Percentiles rank a stretch among this genome's conserved stretches.
phyloP scores from a whole-genome alignment of 2,797 vertebrate species.

The Heteromormyrus szaboi region DNA sequence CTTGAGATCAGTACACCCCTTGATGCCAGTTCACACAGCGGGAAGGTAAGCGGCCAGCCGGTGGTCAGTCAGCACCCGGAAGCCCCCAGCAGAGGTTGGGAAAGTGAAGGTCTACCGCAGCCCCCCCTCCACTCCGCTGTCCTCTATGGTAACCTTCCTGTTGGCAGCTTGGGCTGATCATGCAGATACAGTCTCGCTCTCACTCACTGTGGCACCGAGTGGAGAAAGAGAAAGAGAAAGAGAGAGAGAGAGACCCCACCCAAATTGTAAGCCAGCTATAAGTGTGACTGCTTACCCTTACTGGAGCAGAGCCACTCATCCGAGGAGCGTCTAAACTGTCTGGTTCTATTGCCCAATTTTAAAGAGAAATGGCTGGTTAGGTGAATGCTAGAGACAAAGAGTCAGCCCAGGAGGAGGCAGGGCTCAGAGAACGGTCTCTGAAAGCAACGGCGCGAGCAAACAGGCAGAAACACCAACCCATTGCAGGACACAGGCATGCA shows the following conservation, averaged over 20 bases:
- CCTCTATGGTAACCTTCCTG: conserved; percentile 7
- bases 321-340: neutral
- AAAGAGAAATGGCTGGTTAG: neutral
- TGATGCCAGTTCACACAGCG: neutral
- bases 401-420: neutral
- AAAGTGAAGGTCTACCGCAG: neutral
- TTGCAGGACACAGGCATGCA: neutral
- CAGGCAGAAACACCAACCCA: neutral
- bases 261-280: conserved; percentile 46
- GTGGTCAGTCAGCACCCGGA: neutral
- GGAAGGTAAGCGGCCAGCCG: neutral
- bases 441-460: neutral
- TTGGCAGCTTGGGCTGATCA: conserved; percentile 21
- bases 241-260: conserved; percentile 40
- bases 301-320: conserved; percentile 32
- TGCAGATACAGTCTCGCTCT: neutral
- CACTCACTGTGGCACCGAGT: neutral
- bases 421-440: neutral
- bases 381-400: neutral
- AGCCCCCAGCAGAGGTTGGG: neutral
- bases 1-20: neutral
- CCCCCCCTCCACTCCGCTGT: neutral
- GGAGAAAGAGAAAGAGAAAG: conserved; percentile 15
- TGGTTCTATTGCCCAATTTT: neutral
- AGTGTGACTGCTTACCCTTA: conserved; percentile 47